These are phyloP conservation scores for Unio pictorum DNA, from an alignment of 2,888 invertebrate species.

Conservation along the genomic window DNA sequence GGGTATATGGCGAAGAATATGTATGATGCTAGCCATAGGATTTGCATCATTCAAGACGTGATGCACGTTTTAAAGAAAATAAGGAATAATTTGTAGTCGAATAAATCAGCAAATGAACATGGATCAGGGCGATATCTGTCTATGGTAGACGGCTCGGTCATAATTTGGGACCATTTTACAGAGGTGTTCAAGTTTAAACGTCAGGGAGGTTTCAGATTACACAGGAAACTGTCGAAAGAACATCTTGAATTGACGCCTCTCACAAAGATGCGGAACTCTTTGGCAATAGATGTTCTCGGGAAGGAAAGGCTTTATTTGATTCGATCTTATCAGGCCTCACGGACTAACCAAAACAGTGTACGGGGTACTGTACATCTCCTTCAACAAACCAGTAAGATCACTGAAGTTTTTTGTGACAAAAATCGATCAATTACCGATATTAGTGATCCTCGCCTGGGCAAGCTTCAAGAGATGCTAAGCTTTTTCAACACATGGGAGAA, in stretches of 20 bases:
- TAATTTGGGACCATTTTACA: no score
- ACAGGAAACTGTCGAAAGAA: slow-evolving; percentile 11
- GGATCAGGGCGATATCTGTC: no score
- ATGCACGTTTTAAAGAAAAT: no score
- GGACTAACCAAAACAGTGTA: slow-evolving; percentile 4
- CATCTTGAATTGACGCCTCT: slow-evolving; percentile 5
- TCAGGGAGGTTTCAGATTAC: slow-evolving; percentile 8
- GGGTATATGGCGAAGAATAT: no score
- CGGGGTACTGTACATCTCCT: slow-evolving; percentile 4
- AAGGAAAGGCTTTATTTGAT: slow-evolving; percentile 13
- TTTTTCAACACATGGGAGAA: slow-evolving; percentile 11
- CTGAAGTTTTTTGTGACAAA: slow-evolving; percentile 11
- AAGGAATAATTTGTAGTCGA: no score
- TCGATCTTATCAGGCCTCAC: slow-evolving; percentile 7
- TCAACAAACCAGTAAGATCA: slow-evolving; percentile 8
- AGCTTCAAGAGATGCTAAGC: background rate
- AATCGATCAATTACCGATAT: slow-evolving; percentile 6
- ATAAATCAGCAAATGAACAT: no score
- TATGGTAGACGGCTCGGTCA: no score
- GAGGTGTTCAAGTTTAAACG: background rate
- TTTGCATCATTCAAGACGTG: no score
- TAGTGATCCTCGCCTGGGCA: slow-evolving; percentile 1
- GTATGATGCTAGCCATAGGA: no score
- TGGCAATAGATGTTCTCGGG: slow-evolving; percentile 10
- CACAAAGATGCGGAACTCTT: slow-evolving; percentile 11